A percentile compares a stretch with the other conserved stretches of the same genome.
Conservation (phyloP, 1,140 invertebrate species). For the Catajapyx aquilonaris region DNA sequence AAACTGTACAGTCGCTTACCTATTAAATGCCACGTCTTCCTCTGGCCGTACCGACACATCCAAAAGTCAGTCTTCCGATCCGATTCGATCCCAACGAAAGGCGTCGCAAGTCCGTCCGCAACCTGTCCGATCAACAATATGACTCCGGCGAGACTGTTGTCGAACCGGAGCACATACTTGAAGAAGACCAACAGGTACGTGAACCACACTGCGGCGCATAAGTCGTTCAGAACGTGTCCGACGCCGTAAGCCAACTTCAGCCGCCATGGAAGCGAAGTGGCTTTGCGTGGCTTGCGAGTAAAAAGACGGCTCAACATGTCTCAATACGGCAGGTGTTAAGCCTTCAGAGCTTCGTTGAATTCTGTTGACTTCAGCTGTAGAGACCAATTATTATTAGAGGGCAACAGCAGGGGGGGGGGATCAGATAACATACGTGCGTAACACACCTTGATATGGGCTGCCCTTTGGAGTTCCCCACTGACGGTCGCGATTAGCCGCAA, state of each 20-base stretch:
- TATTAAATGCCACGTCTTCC: conserved; percentile 82
- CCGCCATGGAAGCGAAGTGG: conserved; percentile 12
- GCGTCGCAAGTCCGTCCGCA: conserved; percentile 71
- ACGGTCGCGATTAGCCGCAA: too few relatives aligned
- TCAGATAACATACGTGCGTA: too few relatives aligned
- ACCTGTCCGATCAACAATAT: conserved; percentile 70
- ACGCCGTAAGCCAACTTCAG: conserved; percentile 30
- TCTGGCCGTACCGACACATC: conserved; percentile 49
- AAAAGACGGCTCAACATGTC: too few relatives aligned
- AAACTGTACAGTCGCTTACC: too few relatives aligned
- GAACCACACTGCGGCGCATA: conserved; percentile 94
- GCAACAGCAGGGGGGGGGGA: too few relatives aligned
- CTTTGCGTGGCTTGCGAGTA: too few relatives aligned
- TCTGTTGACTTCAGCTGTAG: too few relatives aligned
- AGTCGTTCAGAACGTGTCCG: conserved; percentile 82
- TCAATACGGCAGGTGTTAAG: too few relatives aligned
- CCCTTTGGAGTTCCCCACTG: too few relatives aligned
- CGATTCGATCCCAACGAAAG: conserved; percentile 70
- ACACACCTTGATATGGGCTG: too few relatives aligned
- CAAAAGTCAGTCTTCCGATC: conserved; percentile 45
- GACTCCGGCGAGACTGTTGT: conserved; percentile 47
- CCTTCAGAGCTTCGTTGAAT: too few relatives aligned
- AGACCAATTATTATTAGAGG: too few relatives aligned
- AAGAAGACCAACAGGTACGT: conserved; percentile 87
- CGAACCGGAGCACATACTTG: conserved; percentile 66